These are phyloP conservation scores for Adelphocoris suturalis DNA, from an alignment of 2,888 invertebrate genomes.

Conservation along the genomic window DNA sequence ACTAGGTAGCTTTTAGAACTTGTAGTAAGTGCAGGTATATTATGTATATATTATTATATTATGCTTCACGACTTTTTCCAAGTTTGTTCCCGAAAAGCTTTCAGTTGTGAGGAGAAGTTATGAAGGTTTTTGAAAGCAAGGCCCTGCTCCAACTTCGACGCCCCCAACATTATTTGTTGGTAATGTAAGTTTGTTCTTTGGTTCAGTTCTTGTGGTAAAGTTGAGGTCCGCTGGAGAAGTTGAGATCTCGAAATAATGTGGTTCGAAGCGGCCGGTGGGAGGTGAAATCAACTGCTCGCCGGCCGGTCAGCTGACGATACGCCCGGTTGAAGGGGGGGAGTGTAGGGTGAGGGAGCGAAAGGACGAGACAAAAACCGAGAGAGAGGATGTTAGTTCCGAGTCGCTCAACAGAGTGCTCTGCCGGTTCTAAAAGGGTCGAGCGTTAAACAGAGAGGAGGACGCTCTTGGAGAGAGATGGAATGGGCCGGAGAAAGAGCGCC, in stretches of 20 bases:
- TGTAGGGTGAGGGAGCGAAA: neutral
- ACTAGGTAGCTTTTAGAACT: no score
- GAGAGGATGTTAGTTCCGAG: neutral
- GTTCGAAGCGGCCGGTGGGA: slow-evolving; percentile 31
- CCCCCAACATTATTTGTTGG: slow-evolving; percentile 1
- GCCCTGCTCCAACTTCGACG: neutral
- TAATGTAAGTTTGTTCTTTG: slow-evolving; percentile 16
- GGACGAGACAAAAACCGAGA: neutral
- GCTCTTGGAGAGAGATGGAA: neutral
- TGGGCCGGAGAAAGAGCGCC: neutral
- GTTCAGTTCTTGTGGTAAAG: slow-evolving; percentile 2
- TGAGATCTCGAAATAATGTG: slow-evolving; percentile 50
- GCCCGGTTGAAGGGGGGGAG: neutral
- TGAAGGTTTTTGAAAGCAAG: neutral
- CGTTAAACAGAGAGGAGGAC: neutral
- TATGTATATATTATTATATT: no score
- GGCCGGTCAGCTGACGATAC: slow-evolving; percentile 54
- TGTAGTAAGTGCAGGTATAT: no score
- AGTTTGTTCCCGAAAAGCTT: neutral
- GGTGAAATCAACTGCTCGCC: slow-evolving; percentile 56
- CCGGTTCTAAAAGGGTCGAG: neutral
- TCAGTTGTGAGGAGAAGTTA: neutral
- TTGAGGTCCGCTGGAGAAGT: slow-evolving; percentile 33
- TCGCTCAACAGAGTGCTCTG: slow-evolving; percentile 8
- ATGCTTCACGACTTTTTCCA: no score